Percentiles rank a stretch among this genome's conserved stretches.
These are phyloP conservation scores for Papilio helenus DNA, from an alignment of 1,140 invertebrate species.

Conservation along the genomic window DNA sequence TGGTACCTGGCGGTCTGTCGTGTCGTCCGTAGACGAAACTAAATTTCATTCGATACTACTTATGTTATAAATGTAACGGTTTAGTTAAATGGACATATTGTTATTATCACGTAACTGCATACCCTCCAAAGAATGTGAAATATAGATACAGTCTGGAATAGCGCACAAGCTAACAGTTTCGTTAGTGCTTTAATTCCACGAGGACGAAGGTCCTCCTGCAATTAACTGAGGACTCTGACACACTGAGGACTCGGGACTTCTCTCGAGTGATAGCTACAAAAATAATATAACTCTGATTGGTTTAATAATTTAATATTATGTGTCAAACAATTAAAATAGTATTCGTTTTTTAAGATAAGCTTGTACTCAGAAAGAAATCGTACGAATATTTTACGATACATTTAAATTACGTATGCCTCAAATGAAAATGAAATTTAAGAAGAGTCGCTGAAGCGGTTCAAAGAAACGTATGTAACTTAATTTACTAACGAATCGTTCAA, in stretches of 20 bases:
- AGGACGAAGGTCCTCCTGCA: too few species aligned
- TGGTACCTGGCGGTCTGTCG: too few species aligned
- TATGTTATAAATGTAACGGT: neutral
- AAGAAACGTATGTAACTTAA: conserved; percentile 7
- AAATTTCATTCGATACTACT: neutral
- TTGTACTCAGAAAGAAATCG: neutral
- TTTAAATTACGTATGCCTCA: conserved; percentile 3
- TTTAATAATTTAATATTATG: neutral
- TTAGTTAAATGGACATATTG: neutral
- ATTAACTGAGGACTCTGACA: too few species aligned
- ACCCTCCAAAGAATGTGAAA: too few species aligned
- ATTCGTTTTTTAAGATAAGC: neutral
- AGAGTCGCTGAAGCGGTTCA: neutral
- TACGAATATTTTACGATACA: neutral
- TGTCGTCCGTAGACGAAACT: too few species aligned
- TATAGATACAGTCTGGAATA: too few species aligned
- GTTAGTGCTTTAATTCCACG: too few species aligned
- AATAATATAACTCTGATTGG: neutral
- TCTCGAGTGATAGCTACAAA: too few species aligned
- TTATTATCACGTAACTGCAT: too few species aligned
- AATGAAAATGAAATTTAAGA: conserved; percentile 11
- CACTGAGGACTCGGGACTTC: too few species aligned
- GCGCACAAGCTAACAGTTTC: too few species aligned
- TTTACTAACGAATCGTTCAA: neutral
- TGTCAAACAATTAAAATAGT: neutral